Evolutionary conservation across 2,888 invertebrate species (phyloP), one percentile per base, ranked within the genome.

Genomic region (Dolichopus griseipennis): DNA sequence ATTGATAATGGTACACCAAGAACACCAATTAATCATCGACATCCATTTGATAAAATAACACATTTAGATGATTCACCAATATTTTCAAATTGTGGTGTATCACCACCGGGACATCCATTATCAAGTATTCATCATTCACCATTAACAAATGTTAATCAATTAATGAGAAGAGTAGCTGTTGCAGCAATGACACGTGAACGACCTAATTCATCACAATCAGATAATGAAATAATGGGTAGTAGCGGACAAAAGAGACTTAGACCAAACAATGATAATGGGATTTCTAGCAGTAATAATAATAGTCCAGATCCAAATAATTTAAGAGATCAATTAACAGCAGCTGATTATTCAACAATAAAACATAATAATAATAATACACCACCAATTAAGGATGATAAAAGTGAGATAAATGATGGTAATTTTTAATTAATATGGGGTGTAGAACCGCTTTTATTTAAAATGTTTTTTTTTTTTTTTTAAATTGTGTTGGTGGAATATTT

Each of bases 91-190:
- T 76, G 74, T 70, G 74, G 76, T 65, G 85, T 83, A 22, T 82
- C 85, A 6, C 83, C 87, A 69, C 85, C 87, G 73, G 86, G 86
- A 75, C 85, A 87, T 68, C 82, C 83, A 33, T 34, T 64, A 37
- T 3, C 63, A 2, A 63, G n/a, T 63, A 33, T 64, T 1, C 64
- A 33, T 34, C 64, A 34, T 34, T 83, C 82, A 71, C 65, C 71
- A 34, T 68, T 68, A 66, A 66, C 69, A 66, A 71, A 70, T 68
- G 85, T 87, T 68, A 87, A 87, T 76, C 88, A 88, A 73, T 84
- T 89, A 76, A 83, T 90, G 76, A 86, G 90, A 76, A 85, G 90
- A 72, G 69, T 85, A 82, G 70, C 76, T 82, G 77, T 79, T 83
- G 73, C 83, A 82, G 71, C 77, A 71, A 72, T 77, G 67, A 74